Evolutionary conservation across 1,140 invertebrate genomes (phyloP), one percentile per base, ranked within the genome.

Genomic region (Procambarus virginalis): DNA sequence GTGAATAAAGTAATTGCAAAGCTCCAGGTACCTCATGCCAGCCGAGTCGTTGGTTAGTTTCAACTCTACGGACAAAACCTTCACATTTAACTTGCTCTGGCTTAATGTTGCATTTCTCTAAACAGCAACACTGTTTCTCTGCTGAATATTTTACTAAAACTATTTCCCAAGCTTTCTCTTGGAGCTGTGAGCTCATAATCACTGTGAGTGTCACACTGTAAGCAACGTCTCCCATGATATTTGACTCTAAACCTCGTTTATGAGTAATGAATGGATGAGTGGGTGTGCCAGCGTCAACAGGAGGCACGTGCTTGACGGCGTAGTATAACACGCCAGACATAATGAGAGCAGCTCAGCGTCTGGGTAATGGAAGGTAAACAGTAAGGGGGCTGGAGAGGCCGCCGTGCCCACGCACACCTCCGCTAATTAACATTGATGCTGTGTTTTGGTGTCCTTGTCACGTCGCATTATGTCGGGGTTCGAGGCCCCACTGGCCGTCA

Each of bases 351-450:
- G 77, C 77, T 49, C 14, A 78, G 77, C 45, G 46, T 79, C 51
- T 22, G 12, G 77, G 77, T 46, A 51, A 79, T 79, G 77, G 77
- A 49, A 68, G 64, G 64, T 68, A 68, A 68, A 68, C 64, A 68
- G 64, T n/a, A 17, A 5, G 51, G 8, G n/a, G 64, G 64, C 64
- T n/a, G 64, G 20, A 68, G 14, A 2, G 12, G 14, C 4, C 14
- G 64, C 64, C 14, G 4, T 17, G 20, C 64, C 64, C 20, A 17
- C 64, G 20, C 64, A 55, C 20, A 12, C 64, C 64, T n/a, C 1
- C 64, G 64, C 1, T 68, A 64, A 64, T 64, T 64, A 68, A 68
- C 64, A 68, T 5, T 9, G 51, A 55, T 55, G 8, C 51, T 55
- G 51, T 1, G 51, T 55, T 8, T 55, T 12, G 8, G 51, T 55